These are phyloP conservation scores for Corella eumyota DNA, from an alignment of 23 tunicate species.

Conservation along the genomic window DNA sequence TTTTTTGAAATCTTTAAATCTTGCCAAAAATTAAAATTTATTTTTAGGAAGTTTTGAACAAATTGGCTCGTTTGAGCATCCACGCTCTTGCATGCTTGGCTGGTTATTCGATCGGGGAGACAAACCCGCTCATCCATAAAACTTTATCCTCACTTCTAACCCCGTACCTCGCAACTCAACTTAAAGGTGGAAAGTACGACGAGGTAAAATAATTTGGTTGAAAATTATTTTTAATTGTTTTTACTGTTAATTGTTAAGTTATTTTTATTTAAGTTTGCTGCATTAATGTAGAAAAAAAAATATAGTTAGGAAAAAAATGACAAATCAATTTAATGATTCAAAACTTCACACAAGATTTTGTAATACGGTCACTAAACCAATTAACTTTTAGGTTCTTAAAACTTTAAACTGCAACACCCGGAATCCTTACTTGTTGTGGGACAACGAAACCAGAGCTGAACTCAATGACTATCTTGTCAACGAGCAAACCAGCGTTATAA, in stretches of 20 bases:
- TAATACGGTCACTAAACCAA: no score
- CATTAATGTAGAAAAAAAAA: no score
- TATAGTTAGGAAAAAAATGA: no score
- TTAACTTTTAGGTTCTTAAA: slow-evolving; percentile 74
- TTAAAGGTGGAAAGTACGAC: slow-evolving; percentile 56
- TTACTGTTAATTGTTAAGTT: no score
- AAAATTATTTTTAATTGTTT: not conserved
- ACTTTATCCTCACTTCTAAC: slow-evolving; percentile 78
- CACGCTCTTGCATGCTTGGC: slow-evolving; percentile 85
- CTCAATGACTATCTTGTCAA: slow-evolving; percentile 63
- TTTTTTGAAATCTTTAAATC: no score
- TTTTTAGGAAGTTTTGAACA: slow-evolving; percentile 69
- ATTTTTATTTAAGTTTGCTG: no score
- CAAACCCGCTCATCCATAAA: slow-evolving; percentile 63
- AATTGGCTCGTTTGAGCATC: slow-evolving; percentile 76
- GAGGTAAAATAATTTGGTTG: slow-evolving; percentile 44
- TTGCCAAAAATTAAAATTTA: no score
- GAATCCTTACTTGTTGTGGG: slow-evolving; percentile 97
- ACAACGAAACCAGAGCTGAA: slow-evolving; percentile 79
- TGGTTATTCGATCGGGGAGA: slow-evolving; percentile 61
- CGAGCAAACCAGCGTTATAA: slow-evolving; percentile 37
- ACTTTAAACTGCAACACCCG: slow-evolving; percentile 83
- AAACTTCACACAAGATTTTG: no score
- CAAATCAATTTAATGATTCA: no score
- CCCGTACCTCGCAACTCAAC: slow-evolving; percentile 64